Conservation (phyloP, 2,888 invertebrate species). For the Pachydiplax longipennis region DNA sequence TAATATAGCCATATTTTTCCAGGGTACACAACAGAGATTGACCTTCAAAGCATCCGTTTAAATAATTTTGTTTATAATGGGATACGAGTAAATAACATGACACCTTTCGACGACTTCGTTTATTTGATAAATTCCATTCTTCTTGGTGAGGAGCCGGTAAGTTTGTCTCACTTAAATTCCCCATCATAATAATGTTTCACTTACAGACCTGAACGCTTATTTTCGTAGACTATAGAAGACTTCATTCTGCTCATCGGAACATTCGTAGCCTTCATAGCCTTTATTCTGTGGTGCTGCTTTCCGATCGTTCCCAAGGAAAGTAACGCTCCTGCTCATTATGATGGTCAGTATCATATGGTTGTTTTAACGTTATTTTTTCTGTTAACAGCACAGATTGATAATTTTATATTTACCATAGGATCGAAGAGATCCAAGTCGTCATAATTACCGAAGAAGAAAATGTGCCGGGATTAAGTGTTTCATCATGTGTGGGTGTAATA, state of each 20-base stretch:
- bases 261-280: conserved; percentile 69
- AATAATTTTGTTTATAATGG: background rate
- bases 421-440: conserved; percentile 33
- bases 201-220: background rate
- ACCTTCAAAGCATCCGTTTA: background rate
- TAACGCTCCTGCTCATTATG: conserved; percentile 45
- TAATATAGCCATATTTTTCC: background rate
- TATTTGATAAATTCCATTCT: conserved; percentile 68
- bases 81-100: conserved; percentile 58
- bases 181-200: background rate
- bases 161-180: conserved; percentile 51
- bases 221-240: conserved; percentile 67
- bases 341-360: background rate
- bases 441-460: background rate
- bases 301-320: conserved; percentile 64
- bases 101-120: conserved; percentile 68
- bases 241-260: conserved; percentile 69
- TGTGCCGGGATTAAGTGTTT: background rate
- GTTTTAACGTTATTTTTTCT: background rate
- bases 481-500: background rate
- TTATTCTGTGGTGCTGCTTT: conserved; percentile 71
- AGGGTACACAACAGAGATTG: background rate
- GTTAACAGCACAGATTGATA: background rate
- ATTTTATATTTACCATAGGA: background rate
- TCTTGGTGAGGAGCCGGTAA: conserved; percentile 69